Base-by-base conservation (phyloP, 2,797 vertebrate genomes). In the Xenopus petersii region DNA sequence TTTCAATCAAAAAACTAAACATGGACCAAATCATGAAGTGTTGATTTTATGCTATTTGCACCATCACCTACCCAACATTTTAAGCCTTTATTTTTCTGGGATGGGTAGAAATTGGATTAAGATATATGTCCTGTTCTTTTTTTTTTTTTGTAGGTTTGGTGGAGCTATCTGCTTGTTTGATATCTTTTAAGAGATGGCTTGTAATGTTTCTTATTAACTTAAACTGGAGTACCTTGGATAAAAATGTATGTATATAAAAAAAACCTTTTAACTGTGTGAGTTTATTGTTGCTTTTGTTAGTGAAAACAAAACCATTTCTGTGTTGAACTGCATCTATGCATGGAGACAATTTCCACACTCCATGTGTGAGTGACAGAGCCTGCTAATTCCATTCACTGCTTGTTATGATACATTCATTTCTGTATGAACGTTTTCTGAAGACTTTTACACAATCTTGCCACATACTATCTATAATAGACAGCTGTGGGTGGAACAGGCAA, bases 11-110 rank as follows among this genome's bases (percentile, higher is more conserved):
- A 2, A 49, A 70, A 21, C 4, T 11, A 65, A 26, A 70, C 26
- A 51, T 54, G 77, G 77, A 74, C 71, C 77, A 79, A 79, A 79
- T 70, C 48, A 60, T 78, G 66, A 58, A 69, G 47, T 62, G 49
- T 51, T 26, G 30, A 46, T 70, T 68, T 60, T 48, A 73, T 80
- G 51, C 1, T 56, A 46, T 47, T 30, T 71, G 75, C 70, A 16
- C 17, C 61, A 47, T 48, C 58, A 26, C 33, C 64, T 63, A 1
- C n/a, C 33, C 36, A 36, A 13, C 9, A 64, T 69, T 64, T 79
- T 69, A 54, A 33, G 10, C 51, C 66, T 78, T 73, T 67, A 62
- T 36, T 64, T 16, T 56, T 16, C 15, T 59, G 55, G 60, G 49
- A 16, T 66, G 4, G 0, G 1, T 0, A 65, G 64, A 55, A 30